phyloP scores from a whole-genome alignment of 2,888 invertebrate species.

The Eulithis prunata region DNA sequence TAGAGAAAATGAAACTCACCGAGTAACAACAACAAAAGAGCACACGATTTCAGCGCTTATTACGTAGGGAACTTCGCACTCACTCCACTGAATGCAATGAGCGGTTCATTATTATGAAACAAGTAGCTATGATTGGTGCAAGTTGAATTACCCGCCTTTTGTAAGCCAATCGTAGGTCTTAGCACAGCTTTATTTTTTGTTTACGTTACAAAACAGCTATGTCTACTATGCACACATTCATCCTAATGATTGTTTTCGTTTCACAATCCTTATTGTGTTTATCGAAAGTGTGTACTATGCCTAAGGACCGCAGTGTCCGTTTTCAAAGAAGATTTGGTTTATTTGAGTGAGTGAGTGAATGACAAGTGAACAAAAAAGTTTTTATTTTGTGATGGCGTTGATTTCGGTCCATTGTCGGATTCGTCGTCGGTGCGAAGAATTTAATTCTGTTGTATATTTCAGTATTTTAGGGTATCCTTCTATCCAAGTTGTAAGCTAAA shows the following conservation, averaged over 20 bases:
- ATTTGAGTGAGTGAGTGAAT: constrained; percentile 55
- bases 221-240: constrained; percentile 69
- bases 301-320: constrained; percentile 35
- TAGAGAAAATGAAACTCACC: constrained; percentile 74
- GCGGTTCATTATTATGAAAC: constrained; percentile 64
- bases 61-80: constrained; percentile 80
- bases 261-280: constrained; percentile 42
- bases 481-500: constrained; percentile 2
- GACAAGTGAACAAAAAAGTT: constrained; percentile 44
- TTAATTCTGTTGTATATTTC: constrained; percentile 41
- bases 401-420: constrained; percentile 32
- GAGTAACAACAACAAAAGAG: constrained; percentile 72
- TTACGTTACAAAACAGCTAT: constrained; percentile 58
- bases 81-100: constrained; percentile 71
- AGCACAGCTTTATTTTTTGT: constrained; percentile 81
- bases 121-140: constrained; percentile 69
- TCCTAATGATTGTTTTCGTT: constrained; percentile 62
- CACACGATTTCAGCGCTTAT: constrained; percentile 84
- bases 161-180: constrained; percentile 64
- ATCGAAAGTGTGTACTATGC: constrained; percentile 49
- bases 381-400: constrained; percentile 58
- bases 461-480: constrained; percentile 26
- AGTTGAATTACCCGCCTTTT: constrained; percentile 75
- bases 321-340: constrained; percentile 39
- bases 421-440: constrained; percentile 48